These are phyloP conservation scores for Shargacucullia verbasci DNA, from an alignment of 2,888 invertebrate species.

Conservation along the genomic window DNA sequence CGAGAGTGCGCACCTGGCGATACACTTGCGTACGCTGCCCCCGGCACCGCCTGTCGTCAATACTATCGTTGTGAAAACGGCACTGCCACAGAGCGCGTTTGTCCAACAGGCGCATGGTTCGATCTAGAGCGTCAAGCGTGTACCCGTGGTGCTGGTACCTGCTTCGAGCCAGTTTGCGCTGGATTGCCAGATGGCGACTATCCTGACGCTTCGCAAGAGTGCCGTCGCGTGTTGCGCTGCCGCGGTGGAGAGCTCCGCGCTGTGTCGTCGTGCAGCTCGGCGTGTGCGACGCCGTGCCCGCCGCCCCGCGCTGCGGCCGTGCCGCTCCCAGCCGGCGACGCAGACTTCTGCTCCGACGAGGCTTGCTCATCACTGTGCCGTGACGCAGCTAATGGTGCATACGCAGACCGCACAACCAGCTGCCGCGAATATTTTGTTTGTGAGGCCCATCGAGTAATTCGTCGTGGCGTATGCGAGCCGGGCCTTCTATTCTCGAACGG, in stretches of 20 bases:
- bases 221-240: conserved; percentile 86
- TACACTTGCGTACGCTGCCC: conserved; percentile 84
- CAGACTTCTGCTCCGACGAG: conserved; percentile 85
- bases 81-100: conserved; percentile 81
- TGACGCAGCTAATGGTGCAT: conserved; percentile 87
- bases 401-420: conserved; percentile 86
- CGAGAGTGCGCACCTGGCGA: conserved; percentile 78
- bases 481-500: conserved; percentile 86
- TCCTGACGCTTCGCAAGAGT: conserved; percentile 89
- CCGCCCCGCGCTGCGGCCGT: conserved; percentile 79
- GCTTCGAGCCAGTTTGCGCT: conserved; percentile 90
- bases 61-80: conserved; percentile 89
- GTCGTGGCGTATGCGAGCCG: conserved; percentile 88
- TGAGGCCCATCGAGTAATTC: conserved; percentile 83
- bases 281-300: conserved; percentile 74
- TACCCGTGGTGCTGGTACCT: conserved; percentile 86
- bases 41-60: conserved; percentile 88
- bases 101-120: conserved; percentile 88
- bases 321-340: conserved; percentile 86
- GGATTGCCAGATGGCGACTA: conserved; percentile 89
- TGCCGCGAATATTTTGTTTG: conserved; percentile 90
- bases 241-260: conserved; percentile 80
- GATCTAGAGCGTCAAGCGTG: conserved; percentile 87
- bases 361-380: conserved; percentile 85
- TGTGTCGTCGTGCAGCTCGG: conserved; percentile 73